Conservation (phyloP, 2,113 vertebrate genomes). For the Columba janthina region DNA sequence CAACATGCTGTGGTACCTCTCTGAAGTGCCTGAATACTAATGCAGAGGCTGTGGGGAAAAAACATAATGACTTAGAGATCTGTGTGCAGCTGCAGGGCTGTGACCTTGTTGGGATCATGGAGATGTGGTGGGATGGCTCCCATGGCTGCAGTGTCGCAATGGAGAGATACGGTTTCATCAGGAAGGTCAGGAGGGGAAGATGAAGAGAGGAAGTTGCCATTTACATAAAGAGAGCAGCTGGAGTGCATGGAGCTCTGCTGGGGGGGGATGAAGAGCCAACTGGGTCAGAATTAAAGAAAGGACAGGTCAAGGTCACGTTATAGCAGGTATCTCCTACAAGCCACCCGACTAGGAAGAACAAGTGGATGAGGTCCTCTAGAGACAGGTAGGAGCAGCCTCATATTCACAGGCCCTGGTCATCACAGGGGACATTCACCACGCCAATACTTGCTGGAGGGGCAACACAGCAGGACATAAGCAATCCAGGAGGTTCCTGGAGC, state of each 20-base stretch:
- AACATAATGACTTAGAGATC: not conserved
- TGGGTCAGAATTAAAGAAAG: not conserved
- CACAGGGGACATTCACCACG: not conserved
- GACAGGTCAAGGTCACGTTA: not conserved
- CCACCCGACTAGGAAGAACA: not conserved
- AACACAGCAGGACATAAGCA: not conserved
- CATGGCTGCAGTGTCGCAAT: not conserved
- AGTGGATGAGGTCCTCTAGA: not conserved
- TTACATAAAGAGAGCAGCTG: not conserved
- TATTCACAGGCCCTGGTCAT: not conserved
- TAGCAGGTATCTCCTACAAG: not conserved
- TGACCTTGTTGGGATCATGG: not conserved
- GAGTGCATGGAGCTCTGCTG: not conserved
- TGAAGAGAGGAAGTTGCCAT: accelerated
- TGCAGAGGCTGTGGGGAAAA: not conserved
- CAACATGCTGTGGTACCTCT: not conserved
- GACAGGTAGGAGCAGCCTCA: not conserved
- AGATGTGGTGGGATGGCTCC: not conserved
- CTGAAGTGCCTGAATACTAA: not conserved
- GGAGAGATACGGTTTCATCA: not conserved
- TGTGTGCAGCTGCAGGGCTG: not conserved
- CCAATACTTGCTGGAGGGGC: not conserved
- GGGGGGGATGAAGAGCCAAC: not conserved
- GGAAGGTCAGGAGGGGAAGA: not conserved
- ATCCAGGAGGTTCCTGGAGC: not conserved